Evolutionary conservation across 2,113 vertebrate species (phyloP).

Genomic region (Sander vitreus): DNA sequence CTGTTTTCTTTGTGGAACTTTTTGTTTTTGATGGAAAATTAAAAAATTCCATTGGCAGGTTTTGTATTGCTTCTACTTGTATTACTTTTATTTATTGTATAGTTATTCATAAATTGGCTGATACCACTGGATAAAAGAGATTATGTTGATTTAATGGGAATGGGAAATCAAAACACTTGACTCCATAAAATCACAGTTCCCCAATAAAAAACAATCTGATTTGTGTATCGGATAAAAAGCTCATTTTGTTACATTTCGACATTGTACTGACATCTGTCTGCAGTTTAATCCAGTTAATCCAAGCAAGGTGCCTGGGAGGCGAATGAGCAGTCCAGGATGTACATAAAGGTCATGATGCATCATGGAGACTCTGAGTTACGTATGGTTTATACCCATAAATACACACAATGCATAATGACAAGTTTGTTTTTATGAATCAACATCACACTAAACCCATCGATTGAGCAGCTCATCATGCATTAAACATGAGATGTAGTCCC

Average conservation of each 20-base stretch:
- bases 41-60: not conserved
- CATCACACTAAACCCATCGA: not conserved
- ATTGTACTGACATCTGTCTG: slow-evolving; percentile 26
- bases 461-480: not conserved
- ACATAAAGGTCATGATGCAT: slow-evolving; percentile 36
- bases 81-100: not conserved
- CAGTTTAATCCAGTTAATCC: slow-evolving; percentile 46
- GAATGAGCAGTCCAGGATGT: slow-evolving; percentile 49
- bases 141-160: not conserved
- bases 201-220: not conserved
- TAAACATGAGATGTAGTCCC: not conserved
- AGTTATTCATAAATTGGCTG: not conserved
- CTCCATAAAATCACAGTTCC: no score
- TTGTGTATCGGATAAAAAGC: not conserved
- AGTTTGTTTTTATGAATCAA: not conserved
- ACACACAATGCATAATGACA: not conserved
- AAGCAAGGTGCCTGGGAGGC: slow-evolving; percentile 51
- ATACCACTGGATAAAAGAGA: not conserved
- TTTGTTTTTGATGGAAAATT: not conserved
- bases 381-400: slow-evolving; percentile 5
- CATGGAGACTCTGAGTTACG: not conserved
- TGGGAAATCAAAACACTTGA: not conserved
- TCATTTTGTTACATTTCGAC: not conserved
- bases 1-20: not conserved
- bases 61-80: not conserved